A percentile compares a stretch with the other conserved stretches of the same genome.
These are phyloP conservation scores for Paedocypris micromegethes DNA, from an alignment of 2,797 vertebrate species.

Conservation along the genomic window DNA sequence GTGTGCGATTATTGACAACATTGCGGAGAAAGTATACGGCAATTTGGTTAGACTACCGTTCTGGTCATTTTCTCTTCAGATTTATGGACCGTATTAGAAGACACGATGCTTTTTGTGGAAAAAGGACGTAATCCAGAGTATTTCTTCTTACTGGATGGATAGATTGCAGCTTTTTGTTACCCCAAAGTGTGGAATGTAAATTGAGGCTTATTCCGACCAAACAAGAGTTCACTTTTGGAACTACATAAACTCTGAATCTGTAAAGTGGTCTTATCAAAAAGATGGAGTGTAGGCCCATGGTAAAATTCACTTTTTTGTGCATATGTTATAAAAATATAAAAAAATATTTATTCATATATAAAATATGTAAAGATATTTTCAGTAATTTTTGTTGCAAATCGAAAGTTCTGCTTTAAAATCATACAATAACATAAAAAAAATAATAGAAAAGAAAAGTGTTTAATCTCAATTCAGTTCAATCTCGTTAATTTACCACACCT, in stretches of 20 bases:
- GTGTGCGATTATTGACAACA: slow-evolving; percentile 13
- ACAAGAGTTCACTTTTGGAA: neutral
- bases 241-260: slow-evolving; percentile 2
- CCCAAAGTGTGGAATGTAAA: slow-evolving; percentile 6
- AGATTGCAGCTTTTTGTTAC: neutral
- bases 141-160: neutral
- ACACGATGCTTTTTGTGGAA: slow-evolving; percentile 6
- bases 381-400: too few relatives aligned
- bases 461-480: too few relatives aligned
- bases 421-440: too few relatives aligned
- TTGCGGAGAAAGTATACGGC: neutral
- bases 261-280: slow-evolving; percentile 3
- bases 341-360: too few relatives aligned
- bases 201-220: neutral
- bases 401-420: too few relatives aligned
- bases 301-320: too few relatives aligned
- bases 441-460: too few relatives aligned
- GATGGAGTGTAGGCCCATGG: neutral
- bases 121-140: neutral
- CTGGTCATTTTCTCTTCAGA: neutral
- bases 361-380: too few relatives aligned
- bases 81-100: neutral
- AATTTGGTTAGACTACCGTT: neutral
- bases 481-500: too few relatives aligned
- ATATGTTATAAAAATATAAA: too few relatives aligned